Evolutionary conservation across 2,888 invertebrate species (phyloP), one percentile per base, ranked within the genome.

Genomic region (Rotaria socialis): DNA sequence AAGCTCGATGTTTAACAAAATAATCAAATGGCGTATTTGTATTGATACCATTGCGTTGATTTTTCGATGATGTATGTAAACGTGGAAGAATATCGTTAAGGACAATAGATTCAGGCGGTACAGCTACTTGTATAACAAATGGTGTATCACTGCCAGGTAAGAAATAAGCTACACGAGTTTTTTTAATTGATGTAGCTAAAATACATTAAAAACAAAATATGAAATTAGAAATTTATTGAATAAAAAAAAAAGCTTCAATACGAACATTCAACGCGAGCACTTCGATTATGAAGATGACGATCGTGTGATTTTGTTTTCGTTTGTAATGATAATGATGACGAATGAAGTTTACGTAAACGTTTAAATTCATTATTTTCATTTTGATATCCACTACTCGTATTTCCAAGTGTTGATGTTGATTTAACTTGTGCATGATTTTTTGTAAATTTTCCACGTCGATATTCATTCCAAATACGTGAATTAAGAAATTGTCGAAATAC

Each of bases 401-500:
- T 67, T 19, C 27, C 67, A 35, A 67, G 35, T 67, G 67, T 67
- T 19, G 67, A 67, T 41, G 67, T 67, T 35, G 67, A 67, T 67
- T 67, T 67, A 19, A 67, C 35, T 35, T 67, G 67, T 27, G 67
- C 7, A 67, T 14, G 3, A 35, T 35, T 67, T 41, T 67, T 67
- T 5, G 35, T 5, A 35, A 67, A 67, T 35, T 67, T 67, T 16
- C 35, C 67, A 7, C 67, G 67, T 67, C 67, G 67, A 67, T 67
- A 67, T 67, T 67, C 67, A 67, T 67, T 67, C 67, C 67, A 67
- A 4, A 35, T 19, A 35, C 67, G 14, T 16, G 67, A 67, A 67
- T 67, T 67, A 35, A 67, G 35, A 67, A 67, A 67, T 67, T 67
- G 67, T 67, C 67, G 67, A 67, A 27, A 67, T 19, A 67, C 35